Conservation (phyloP, 2,888 invertebrate genomes). For the Nymphalis c-album region DNA sequence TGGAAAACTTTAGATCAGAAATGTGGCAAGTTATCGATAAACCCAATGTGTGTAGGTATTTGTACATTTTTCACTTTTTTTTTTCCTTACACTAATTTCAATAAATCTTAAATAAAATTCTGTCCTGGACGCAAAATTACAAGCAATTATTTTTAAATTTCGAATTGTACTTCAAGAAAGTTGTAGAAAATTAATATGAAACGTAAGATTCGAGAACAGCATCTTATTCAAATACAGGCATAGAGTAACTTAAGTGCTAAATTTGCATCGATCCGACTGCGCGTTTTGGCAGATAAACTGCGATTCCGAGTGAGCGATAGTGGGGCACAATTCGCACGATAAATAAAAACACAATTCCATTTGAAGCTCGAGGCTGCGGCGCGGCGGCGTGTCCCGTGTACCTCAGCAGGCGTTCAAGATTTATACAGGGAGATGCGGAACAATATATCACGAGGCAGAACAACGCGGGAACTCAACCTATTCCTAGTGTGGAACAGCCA, state of each 20-base stretch:
- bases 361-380: conserved; percentile 74
- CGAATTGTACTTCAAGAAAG: not conserved
- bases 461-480: conserved; percentile 79
- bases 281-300: conserved; percentile 77
- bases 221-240: conserved; percentile 16
- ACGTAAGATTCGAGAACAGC: conserved; percentile 15
- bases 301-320: conserved; percentile 78
- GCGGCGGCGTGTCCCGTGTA: conserved; percentile 77
- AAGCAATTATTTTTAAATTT: not conserved
- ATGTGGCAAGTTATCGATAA: conserved; percentile 38
- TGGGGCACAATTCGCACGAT: conserved; percentile 78
- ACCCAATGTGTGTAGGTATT: conserved; percentile 34
- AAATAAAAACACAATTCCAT: conserved; percentile 82
- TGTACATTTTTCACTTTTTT: conserved; percentile 40
- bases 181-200: not conserved
- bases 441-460: conserved; percentile 77
- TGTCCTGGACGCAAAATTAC: conserved; percentile 18
- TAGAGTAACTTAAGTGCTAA: conserved; percentile 31
- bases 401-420: conserved; percentile 81
- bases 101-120: conserved; percentile 23
- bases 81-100: conserved; percentile 23
- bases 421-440: conserved; percentile 79
- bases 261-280: conserved; percentile 55
- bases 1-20: conserved; percentile 21
- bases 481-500: conserved; percentile 76